Evolutionary conservation across 2,797 vertebrate genomes (phyloP), one percentile per base, ranked within the genome.

Genomic region (Euthynnus affinis): DNA sequence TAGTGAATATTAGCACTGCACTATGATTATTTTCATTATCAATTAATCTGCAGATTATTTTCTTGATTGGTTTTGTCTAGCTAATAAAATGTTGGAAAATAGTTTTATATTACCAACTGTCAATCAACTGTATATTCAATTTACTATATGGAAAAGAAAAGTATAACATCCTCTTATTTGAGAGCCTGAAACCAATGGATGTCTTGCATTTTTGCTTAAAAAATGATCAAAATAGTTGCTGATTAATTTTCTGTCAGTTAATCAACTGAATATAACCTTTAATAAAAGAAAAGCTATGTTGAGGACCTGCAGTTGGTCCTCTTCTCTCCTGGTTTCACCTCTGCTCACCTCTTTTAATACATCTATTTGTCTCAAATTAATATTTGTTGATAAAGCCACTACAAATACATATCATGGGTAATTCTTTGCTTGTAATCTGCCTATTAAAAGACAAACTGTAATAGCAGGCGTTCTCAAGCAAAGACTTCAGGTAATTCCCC

Each of bases 401-500:
- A 44, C 23, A 60, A 60, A 61, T 9, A 29, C 4, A 78, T 0
- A 42, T 37, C 10, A n/a, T 17, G 37, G 9, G 20, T 13, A 12
- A 44, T 15, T 55, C 15, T 5, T 25, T 66, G 10, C 29, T 29
- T 29, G 20, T 51, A 40, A 80, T 61, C 8, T 48, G 51, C 20
- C 62, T 53, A 13, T 76, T 37, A 70, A 52, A 49, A 10, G 56
- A 71, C 25, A 12, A 56, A 9, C 22, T 55, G 37, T 63, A 56
- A 64, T 1, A 40, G 27, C 17, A 40, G 37, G 40, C 23, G 51
- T n/a, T 69, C 71, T 71, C 29, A 51, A 72, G 61, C 58, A 62
- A 74, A 64, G 27, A 44, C 44, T 40, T 68, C 1, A 29, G 56
- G 18, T 68, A 68, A 81, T 73, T 75, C 53, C 73, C 74, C 15